phyloP scores from a whole-genome alignment of 2,797 vertebrate species.

The Arnoldichthys spilopterus region DNA sequence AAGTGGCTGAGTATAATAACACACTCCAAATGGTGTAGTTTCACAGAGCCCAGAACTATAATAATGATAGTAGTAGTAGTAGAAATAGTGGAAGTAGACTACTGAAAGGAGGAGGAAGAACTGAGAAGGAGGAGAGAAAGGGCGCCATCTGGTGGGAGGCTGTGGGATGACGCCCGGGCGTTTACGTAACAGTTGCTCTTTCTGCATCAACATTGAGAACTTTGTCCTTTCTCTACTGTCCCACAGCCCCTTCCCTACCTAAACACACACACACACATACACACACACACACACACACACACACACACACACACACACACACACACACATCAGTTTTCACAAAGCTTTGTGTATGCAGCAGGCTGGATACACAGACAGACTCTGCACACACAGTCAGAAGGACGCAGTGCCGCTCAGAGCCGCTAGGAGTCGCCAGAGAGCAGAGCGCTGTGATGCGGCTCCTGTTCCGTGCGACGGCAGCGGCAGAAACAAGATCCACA shows the following conservation, averaged over 20 bases:
- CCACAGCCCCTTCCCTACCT: background rate
- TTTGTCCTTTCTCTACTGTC: background rate
- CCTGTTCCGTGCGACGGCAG: background rate
- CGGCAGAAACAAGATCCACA: background rate
- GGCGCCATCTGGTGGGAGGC: slow-evolving; percentile 28
- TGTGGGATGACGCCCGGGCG: background rate
- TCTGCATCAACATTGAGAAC: background rate
- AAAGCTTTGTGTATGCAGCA: background rate
- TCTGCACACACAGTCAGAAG: background rate
- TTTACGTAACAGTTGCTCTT: slow-evolving; percentile 22
- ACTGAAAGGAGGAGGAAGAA: no score
- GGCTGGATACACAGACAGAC: background rate
- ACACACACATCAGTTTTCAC: slow-evolving; percentile 8
- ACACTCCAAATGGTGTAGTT: no score
- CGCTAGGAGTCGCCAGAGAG: background rate
- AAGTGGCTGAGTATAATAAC: no score
- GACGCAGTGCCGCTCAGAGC: background rate
- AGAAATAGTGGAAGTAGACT: no score
- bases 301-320: slow-evolving; percentile 2
- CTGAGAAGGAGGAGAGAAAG: background rate
- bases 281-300: background rate
- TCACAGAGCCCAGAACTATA: no score
- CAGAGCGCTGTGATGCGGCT: background rate
- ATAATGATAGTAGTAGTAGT: no score
- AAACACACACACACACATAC: background rate